Conservation (phyloP, 1,140 invertebrate species). For the Hirudo medicinalis region DNA sequence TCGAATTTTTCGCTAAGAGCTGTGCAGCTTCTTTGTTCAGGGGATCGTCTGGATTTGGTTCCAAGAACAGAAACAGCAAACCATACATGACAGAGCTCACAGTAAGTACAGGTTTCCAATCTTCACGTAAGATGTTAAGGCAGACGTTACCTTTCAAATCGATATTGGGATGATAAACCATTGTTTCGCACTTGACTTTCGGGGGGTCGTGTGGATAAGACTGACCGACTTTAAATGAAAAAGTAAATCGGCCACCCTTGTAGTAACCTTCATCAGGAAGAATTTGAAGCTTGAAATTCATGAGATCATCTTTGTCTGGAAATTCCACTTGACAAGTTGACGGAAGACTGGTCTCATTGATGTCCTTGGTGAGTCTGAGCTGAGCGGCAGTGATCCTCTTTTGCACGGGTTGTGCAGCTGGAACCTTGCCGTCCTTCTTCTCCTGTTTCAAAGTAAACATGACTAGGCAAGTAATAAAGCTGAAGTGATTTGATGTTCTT, state of each 20-base stretch:
- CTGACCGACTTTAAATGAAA: constrained; percentile 93
- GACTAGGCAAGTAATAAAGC: constrained; percentile 52
- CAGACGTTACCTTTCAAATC: constrained; percentile 77
- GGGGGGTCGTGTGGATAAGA: constrained; percentile 88
- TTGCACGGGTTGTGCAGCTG: constrained; percentile 51
- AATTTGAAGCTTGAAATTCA: constrained; percentile 89
- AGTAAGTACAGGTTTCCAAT: constrained; percentile 96
- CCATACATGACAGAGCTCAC: constrained; percentile 97
- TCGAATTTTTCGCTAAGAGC: constrained; percentile 79
- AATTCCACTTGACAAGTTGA: constrained; percentile 92
- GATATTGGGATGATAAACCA: constrained; percentile 93
- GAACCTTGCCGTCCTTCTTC: constrained; percentile 78
- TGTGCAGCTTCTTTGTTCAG: constrained; percentile 98
- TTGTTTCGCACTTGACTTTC: constrained; percentile 74
- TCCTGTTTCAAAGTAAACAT: constrained; percentile 93
- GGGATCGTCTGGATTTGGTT: constrained; percentile 96
- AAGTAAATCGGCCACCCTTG: constrained; percentile 77
- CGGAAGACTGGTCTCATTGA: constrained; percentile 90
- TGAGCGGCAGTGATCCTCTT: constrained; percentile 89
- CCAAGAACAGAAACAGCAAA: constrained; percentile 90
- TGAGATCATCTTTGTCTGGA: constrained; percentile 84
- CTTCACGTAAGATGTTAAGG: constrained; percentile 91
- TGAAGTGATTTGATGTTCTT: too few species aligned
- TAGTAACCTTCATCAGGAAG: constrained; percentile 97
- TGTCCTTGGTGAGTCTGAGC: constrained; percentile 92